These are phyloP conservation scores for Neostethus bicornis DNA, from an alignment of 2,797 vertebrate species.

Conservation along the genomic window DNA sequence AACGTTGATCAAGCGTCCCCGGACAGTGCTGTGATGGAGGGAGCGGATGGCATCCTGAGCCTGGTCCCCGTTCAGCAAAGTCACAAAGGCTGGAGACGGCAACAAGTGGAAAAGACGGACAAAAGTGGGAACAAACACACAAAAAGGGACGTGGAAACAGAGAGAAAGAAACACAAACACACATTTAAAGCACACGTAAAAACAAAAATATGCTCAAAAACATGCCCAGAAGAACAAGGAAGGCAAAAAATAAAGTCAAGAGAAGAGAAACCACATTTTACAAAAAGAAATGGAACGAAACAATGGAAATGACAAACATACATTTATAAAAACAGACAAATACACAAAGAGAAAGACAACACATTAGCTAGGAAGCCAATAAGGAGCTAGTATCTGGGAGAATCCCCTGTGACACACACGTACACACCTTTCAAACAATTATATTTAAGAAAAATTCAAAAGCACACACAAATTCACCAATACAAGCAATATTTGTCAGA, in stretches of 20 bases:
- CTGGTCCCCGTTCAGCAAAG: constrained; percentile 95
- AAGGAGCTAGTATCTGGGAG: constrained; percentile 70
- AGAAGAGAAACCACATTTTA: constrained; percentile 43
- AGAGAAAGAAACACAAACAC: constrained; percentile 51
- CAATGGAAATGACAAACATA: constrained; percentile 49
- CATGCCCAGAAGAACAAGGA: constrained; percentile 39
- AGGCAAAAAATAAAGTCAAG: constrained; percentile 52
- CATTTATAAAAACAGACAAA: constrained; percentile 70
- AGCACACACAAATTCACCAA: constrained; percentile 15
- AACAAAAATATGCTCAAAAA: constrained; percentile 32
- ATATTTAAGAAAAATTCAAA: constrained; percentile 20
- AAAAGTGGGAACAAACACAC: constrained; percentile 45
- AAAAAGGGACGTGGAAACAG: constrained; percentile 59
- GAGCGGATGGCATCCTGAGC: constrained; percentile 91
- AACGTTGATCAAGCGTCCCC: constrained; percentile 89
- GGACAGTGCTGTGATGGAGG: constrained; percentile 89
- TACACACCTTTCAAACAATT: constrained; percentile 36
- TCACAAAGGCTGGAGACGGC: constrained; percentile 90
- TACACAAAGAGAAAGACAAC: constrained; percentile 80
- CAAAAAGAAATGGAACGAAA: constrained; percentile 11
- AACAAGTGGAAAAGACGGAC: constrained; percentile 50
- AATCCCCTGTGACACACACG: constrained; percentile 71
- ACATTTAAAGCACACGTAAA: constrained; percentile 67
- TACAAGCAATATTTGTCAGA: constrained; percentile 3
- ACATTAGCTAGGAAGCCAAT: constrained; percentile 77